A percentile compares a stretch with the other conserved stretches of the same genome.
phyloP scores from a whole-genome alignment of 2,113 vertebrate genomes.

The Paradisaea rubra region DNA sequence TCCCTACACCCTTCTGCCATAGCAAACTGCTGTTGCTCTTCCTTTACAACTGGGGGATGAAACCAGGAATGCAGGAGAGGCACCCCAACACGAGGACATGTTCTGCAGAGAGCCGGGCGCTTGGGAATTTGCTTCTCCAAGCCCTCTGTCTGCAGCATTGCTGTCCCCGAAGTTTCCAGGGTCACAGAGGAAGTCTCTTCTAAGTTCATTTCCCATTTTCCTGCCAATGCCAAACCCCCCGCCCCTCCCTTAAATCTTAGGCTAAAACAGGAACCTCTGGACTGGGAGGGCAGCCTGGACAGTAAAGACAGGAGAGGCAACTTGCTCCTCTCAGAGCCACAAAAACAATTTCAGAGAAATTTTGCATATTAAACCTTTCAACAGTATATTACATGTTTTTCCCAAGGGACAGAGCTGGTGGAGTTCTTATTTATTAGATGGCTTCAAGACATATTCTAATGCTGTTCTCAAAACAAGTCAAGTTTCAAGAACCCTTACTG shows the following conservation, averaged over 20 bases:
- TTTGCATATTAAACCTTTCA: neutral
- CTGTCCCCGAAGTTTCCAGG: neutral
- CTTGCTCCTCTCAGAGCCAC: neutral
- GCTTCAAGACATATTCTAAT: neutral
- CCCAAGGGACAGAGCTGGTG: neutral
- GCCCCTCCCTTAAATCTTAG: neutral
- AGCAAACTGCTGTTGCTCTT: neutral
- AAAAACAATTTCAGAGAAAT: neutral
- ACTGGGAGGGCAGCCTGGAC: neutral
- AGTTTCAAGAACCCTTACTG: neutral
- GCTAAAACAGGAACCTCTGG: slow-evolving; percentile 12
- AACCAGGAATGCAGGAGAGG: neutral
- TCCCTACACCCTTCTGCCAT: neutral
- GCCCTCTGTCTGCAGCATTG: accelerated
- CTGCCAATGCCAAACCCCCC: neutral
- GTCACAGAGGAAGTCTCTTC: slow-evolving; percentile 25
- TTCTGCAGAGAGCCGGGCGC: neutral
- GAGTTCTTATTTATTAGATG: neutral
- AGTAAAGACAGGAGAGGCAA: neutral
- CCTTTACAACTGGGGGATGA: accelerated
- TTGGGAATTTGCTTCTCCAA: neutral
- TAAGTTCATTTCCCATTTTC: slow-evolving; percentile 50
- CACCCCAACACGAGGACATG: accelerated
- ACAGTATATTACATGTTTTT: neutral
- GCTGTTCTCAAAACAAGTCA: slow-evolving; percentile 26